phyloP scores from a whole-genome alignment of 1,140 invertebrate species.

The Polypedilum pembai region DNA sequence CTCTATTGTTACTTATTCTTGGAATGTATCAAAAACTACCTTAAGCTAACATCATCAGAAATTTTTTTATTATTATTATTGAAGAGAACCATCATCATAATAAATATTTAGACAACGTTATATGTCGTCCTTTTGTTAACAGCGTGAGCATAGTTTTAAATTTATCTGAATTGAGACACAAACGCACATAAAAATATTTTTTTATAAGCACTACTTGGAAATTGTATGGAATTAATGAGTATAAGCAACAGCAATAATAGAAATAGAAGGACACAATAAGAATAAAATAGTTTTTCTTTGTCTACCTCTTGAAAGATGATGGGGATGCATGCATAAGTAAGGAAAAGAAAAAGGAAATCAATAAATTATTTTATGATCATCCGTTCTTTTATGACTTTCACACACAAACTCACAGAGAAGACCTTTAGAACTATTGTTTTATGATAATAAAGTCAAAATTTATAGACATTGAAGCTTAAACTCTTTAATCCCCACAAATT shows the following conservation, averaged over 20 bases:
- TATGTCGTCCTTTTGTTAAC: slow-evolving; percentile 23
- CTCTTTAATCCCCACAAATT: not conserved
- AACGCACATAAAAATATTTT: too few species aligned
- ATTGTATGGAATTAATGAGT: not conserved
- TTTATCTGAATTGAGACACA: slow-evolving; percentile 5
- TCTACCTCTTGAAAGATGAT: not conserved
- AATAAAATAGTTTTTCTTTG: not conserved
- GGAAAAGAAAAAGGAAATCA: slow-evolving; percentile 7
- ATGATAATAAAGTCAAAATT: not conserved
- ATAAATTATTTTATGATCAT: slow-evolving; percentile 21
- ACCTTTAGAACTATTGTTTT: not conserved
- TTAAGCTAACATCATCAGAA: not conserved
- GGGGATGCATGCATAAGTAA: slow-evolving; percentile 1
- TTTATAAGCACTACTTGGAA: slow-evolving; percentile 17
- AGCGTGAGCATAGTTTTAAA: slow-evolving; percentile 15
- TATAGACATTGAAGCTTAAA: not conserved
- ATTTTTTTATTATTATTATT: too few species aligned
- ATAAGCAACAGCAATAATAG: too few species aligned
- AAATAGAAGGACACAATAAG: not conserved
- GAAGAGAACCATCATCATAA: slow-evolving; percentile 9
- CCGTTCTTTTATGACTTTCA: not conserved
- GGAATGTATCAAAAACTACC: not conserved
- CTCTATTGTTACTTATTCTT: not conserved
- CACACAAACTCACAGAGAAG: not conserved
- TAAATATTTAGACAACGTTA: slow-evolving; percentile 27